These are phyloP conservation scores for Aphodius granarius DNA, from an alignment of 2,888 invertebrate genomes.

Conservation along the genomic window DNA sequence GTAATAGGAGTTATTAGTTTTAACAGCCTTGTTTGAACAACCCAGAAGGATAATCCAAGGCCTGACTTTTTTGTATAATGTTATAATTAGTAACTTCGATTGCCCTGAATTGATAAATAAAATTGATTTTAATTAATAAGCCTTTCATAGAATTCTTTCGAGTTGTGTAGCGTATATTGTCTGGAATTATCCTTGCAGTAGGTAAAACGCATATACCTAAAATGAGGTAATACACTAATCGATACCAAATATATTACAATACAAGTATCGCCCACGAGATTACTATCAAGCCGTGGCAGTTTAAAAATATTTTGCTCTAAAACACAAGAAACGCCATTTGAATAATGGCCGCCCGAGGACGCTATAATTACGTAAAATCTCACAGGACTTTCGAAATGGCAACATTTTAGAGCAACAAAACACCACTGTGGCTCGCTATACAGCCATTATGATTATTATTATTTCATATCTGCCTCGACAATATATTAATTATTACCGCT, in stretches of 20 bases:
- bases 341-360: not conserved
- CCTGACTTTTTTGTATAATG: too few species aligned
- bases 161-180: too few species aligned
- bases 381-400: not conserved
- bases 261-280: not conserved
- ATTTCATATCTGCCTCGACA: not conserved
- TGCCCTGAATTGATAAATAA: too few species aligned
- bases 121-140: too few species aligned
- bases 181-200: too few species aligned
- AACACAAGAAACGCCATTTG: not conserved
- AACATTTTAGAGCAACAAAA: not conserved
- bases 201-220: too few species aligned
- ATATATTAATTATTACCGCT: not conserved
- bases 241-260: not conserved
- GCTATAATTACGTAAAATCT: not conserved
- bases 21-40: too few species aligned
- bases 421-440: not conserved
- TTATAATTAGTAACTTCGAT: too few species aligned
- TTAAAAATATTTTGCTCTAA: not conserved
- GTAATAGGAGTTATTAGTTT: too few species aligned
- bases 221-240: not conserved
- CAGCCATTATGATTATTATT: not conserved
- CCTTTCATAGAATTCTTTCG: too few species aligned
- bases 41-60: too few species aligned
- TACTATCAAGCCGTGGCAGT: not conserved